Base-by-base conservation (phyloP, 2,113 vertebrate genomes). In the Tricholaema leucomelas region DNA sequence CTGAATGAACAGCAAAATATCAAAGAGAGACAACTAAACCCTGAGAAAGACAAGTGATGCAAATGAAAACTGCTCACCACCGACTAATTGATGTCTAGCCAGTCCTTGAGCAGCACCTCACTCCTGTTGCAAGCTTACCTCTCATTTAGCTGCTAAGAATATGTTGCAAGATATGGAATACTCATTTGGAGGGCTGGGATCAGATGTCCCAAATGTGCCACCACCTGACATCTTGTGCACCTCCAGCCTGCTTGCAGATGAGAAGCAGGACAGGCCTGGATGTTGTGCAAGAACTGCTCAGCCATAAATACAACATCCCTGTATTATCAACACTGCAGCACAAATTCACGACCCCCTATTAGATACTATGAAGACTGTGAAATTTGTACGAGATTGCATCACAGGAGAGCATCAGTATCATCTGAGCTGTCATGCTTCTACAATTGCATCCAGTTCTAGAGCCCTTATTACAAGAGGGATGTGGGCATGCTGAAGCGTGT, bases 51-150 rank as follows among this genome's bases (percentile, higher is more conserved):
- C 6, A 74, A 58, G 28, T 48, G 17, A 65, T 15, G 6, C 17
- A 38, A 14, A 33, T 65, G 9, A 38, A 74, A 50, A 40, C 15
- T 33, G 4, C 8, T 67, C 19, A 48, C 23, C 8, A 33, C 23
- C 28, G n/a, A 38, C 27, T 0, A 7, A 55, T 4, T 0, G 1
- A 48, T 21, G 21, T 12, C 33, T 20, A 38, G 19, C 3, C 55
- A 71, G 18, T 40, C 9, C 23, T 18, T 2, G 3, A 52, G 42
- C 17, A 70, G 42, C 2, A 1, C 2, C 13, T 3, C 8, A 8
- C 11, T 5, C 4, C 1, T 2, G 44, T 8, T 46, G 44, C 7
- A 15, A 31, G 12, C 2, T 61, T 55, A 8, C 8, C 5, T 2
- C 6, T 25, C 20, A 14, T 40, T 40, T n/a, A 50, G 13, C 21